phyloP scores from a whole-genome alignment of 1,140 invertebrate species.

The Steinernema khuongi region DNA sequence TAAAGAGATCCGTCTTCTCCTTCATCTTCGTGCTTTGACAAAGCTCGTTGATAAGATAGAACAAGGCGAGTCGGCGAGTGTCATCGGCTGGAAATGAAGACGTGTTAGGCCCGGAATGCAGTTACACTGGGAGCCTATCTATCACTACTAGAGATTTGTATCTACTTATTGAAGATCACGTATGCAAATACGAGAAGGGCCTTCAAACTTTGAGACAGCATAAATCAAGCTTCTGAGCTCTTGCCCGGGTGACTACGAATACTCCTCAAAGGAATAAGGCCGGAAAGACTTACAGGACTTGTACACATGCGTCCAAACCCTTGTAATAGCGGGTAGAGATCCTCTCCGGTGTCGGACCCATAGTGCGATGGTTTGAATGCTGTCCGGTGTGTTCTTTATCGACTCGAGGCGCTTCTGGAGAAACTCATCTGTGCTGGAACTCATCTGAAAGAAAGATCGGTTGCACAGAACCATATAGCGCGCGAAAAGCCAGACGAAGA shows the following conservation, averaged over 20 bases:
- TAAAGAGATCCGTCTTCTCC: neutral
- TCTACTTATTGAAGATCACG: no score
- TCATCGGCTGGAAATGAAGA: neutral
- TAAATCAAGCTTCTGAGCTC: no score
- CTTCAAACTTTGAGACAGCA: no score
- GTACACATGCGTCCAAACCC: neutral
- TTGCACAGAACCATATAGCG: no score
- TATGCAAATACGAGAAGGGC: no score
- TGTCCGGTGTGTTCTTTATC: neutral
- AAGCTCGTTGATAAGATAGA: neutral
- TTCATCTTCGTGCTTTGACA: neutral
- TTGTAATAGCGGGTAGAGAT: neutral
- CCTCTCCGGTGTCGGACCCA: neutral
- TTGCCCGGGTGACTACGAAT: no score
- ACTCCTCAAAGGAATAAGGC: no score
- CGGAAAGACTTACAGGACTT: neutral
- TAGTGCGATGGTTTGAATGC: neutral
- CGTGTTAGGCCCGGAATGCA: neutral
- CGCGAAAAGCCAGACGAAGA: no score
- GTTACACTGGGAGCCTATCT: no score
- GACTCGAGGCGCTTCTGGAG: neutral
- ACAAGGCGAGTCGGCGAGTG: neutral
- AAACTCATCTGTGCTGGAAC: neutral
- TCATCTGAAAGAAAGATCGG: constrained; percentile 13
- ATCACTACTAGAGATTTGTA: no score